phyloP scores from a whole-genome alignment of 2,888 invertebrate species.

The Macaria liturata region DNA sequence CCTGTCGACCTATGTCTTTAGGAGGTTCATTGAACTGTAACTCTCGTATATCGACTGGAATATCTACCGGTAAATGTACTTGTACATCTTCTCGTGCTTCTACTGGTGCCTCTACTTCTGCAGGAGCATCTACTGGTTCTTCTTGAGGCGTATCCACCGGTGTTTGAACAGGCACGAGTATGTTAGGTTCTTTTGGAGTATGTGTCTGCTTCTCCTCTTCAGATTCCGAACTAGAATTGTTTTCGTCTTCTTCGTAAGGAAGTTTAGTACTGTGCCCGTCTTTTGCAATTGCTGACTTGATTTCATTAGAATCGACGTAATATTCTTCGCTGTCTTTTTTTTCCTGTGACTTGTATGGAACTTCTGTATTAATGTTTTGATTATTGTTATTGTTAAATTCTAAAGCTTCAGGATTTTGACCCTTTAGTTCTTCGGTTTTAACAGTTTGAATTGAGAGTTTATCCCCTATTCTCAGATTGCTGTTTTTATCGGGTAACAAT shows the following conservation, averaged over 20 bases:
- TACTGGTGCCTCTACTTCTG: too few relatives aligned
- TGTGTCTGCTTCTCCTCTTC: slow-evolving; percentile 12
- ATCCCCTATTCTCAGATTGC: slow-evolving; percentile 29
- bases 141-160: too few relatives aligned
- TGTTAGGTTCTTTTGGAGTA: too few relatives aligned
- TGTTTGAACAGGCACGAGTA: too few relatives aligned
- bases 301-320: slow-evolving; percentile 30
- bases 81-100: too few relatives aligned
- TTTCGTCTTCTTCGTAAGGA: slow-evolving; percentile 33
- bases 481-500: slow-evolving; percentile 39
- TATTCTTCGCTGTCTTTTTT: slow-evolving; percentile 25
- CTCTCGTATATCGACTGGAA: too few relatives aligned
- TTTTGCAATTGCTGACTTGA: slow-evolving; percentile 4
- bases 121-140: too few relatives aligned
- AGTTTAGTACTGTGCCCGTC: slow-evolving; percentile 28
- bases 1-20: too few relatives aligned
- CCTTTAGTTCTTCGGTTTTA: slow-evolving; percentile 5
- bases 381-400: background rate
- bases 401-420: background rate
- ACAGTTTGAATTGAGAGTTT: slow-evolving; percentile 15
- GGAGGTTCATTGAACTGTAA: too few relatives aligned
- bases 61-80: too few relatives aligned
- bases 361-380: background rate
- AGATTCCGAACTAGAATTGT: slow-evolving; percentile 17
- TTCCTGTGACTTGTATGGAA: background rate